Percentiles rank a stretch among this genome's conserved stretches.
These are phyloP conservation scores for Hypomesus transpacificus DNA, from an alignment of 2,113 vertebrate genomes.

Conservation along the genomic window DNA sequence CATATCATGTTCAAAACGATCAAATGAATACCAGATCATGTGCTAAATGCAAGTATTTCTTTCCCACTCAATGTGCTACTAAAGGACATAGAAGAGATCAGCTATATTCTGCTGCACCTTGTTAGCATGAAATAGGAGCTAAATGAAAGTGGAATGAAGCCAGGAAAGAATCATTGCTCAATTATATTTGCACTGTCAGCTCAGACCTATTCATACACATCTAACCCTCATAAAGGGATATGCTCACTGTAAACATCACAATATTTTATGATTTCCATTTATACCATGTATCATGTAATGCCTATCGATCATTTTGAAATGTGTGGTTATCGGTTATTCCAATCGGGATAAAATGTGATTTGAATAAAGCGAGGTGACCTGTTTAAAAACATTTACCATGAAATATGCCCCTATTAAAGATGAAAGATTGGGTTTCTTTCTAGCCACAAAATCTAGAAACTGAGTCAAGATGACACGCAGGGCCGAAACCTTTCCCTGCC, in stretches of 20 bases:
- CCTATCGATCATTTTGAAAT: constrained; percentile 45
- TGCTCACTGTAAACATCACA: constrained; percentile 44
- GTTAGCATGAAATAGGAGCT: constrained; percentile 44
- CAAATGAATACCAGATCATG: constrained; percentile 75
- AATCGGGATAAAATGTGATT: constrained; percentile 63
- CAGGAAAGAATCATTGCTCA: constrained; percentile 33
- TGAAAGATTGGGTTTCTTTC: constrained; percentile 62
- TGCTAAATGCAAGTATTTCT: constrained; percentile 44
- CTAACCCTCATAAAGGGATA: constrained; percentile 53
- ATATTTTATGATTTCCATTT: constrained; percentile 45
- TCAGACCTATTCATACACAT: constrained; percentile 34
- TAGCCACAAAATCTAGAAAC: constrained; percentile 57
- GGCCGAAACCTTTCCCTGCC: constrained; percentile 48
- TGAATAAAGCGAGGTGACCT: constrained; percentile 65
- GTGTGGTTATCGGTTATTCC: constrained; percentile 52
- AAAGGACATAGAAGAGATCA: constrained; percentile 47
- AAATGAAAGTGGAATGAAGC: constrained; percentile 34
- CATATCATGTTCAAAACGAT: constrained; percentile 70
- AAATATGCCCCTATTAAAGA: constrained; percentile 69
- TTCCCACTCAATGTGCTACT: constrained; percentile 38
- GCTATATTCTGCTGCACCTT: constrained; percentile 50
- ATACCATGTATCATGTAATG: constrained; percentile 55
- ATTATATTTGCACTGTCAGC: constrained; percentile 36
- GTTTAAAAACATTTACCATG: constrained; percentile 72
- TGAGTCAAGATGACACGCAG: constrained; percentile 47